phyloP scores from a whole-genome alignment of 1,140 invertebrate genomes.

The Cotesia typhae region DNA sequence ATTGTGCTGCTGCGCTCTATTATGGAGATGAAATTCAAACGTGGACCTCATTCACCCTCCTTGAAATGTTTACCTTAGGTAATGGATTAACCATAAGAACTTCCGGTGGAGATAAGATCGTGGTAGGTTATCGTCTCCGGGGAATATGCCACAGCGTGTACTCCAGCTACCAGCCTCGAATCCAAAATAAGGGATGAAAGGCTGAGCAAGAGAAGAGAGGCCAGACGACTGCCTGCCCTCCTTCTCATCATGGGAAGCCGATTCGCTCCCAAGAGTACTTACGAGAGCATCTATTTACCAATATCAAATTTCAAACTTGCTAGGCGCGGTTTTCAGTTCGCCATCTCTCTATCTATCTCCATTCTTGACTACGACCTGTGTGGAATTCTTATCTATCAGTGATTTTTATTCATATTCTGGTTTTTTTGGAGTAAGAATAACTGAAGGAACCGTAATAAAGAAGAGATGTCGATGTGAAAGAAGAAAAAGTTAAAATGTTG shows the following conservation, averaged over 20 bases:
- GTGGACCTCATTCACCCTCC: conserved; percentile 45
- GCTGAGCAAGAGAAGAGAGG: not conserved
- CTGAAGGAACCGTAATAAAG: too few relatives aligned
- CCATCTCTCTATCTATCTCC: too few relatives aligned
- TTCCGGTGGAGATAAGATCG: conserved; percentile 28
- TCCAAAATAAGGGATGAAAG: too few relatives aligned
- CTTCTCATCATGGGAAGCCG: conserved; percentile 25
- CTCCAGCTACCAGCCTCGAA: not conserved
- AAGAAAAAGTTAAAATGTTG: too few relatives aligned
- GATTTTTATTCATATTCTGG: not conserved
- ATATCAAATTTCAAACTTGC: conserved; percentile 34
- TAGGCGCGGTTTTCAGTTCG: not conserved
- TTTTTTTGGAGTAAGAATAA: not conserved
- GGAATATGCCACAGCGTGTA: conserved; percentile 26
- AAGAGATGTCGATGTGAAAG: too few relatives aligned
- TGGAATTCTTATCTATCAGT: not conserved
- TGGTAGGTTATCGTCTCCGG: conserved; percentile 22
- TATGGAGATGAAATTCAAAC: conserved; percentile 60
- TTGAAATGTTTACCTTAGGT: conserved; percentile 38
- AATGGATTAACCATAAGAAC: conserved; percentile 40
- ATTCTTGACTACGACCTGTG: not conserved
- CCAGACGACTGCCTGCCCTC: conserved; percentile 9
- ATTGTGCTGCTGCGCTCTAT: conserved; percentile 11
- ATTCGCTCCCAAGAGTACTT: conserved; percentile 35
- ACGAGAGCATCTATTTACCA: conserved; percentile 29